These are phyloP conservation scores for Nebria ingens DNA, from an alignment of 1,140 invertebrate genomes.

Conservation along the genomic window DNA sequence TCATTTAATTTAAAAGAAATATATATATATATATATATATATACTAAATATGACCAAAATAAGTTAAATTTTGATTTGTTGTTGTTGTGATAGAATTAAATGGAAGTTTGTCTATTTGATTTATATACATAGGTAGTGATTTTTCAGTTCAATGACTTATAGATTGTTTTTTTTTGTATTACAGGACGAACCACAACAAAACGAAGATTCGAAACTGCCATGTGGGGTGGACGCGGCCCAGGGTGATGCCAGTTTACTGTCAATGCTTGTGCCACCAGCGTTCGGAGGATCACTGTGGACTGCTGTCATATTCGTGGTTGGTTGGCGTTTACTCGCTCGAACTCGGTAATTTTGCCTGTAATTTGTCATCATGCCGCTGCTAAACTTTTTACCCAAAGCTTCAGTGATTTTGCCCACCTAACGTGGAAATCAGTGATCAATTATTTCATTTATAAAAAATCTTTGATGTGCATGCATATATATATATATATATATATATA, in stretches of 20 bases:
- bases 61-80: no score
- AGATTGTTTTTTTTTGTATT: constrained; percentile 14
- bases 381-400: constrained; percentile 15
- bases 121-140: no score
- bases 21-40: no score
- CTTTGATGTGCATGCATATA: constrained; percentile 15
- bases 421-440: background rate
- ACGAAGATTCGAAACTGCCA: constrained; percentile 14
- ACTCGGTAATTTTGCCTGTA: constrained; percentile 22
- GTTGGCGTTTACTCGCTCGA: constrained; percentile 26
- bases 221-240: constrained; percentile 14
- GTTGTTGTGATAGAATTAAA: no score
- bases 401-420: constrained; percentile 5
- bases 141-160: no score
- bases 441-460: background rate
- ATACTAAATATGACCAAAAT: no score
- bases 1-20: no score
- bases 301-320: constrained; percentile 32
- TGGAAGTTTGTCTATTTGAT: no score
- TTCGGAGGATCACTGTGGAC: constrained; percentile 32
- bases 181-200: constrained; percentile 12
- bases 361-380: background rate
- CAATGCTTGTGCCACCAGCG: constrained; percentile 29
- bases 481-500: no score
- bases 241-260: constrained; percentile 24